These are phyloP conservation scores for Laticauda colubrina DNA, from an alignment of 2,113 vertebrate species.

Conservation along the genomic window DNA sequence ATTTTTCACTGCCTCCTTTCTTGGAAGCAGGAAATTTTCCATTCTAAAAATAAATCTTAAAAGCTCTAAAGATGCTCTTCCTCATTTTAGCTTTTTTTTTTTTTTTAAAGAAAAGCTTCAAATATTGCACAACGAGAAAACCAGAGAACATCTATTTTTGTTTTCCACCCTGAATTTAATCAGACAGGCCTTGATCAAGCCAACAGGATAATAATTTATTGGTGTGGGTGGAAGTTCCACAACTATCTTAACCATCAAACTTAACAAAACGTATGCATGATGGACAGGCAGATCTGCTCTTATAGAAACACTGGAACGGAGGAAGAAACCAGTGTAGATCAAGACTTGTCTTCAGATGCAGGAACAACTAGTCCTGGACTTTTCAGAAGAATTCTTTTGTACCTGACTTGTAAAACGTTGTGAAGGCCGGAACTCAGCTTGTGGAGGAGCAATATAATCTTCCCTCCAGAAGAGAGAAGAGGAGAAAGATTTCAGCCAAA, in stretches of 20 bases:
- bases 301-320: constrained; percentile 55
- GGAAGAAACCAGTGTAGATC: constrained; percentile 19
- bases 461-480: background rate
- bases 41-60: background rate
- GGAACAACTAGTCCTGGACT: background rate
- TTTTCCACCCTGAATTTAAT: constrained; percentile 8
- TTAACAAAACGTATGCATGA: constrained; percentile 59
- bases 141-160: background rate
- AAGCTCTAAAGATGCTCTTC: background rate
- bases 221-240: constrained; percentile 62
- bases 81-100: background rate
- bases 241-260: constrained; percentile 59
- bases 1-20: background rate
- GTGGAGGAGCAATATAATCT: background rate
- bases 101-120: background rate
- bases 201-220: constrained; percentile 71
- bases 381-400: background rate
- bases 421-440: constrained; percentile 44
- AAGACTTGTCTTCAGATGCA: background rate
- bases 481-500: background rate
- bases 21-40: background rate
- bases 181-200: constrained; percentile 24
- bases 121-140: background rate
- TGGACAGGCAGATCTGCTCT: constrained; percentile 16
- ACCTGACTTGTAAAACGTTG: background rate